Evolutionary conservation across 1,140 invertebrate species (phyloP).

Genomic region (Matsumurasca onukii): DNA sequence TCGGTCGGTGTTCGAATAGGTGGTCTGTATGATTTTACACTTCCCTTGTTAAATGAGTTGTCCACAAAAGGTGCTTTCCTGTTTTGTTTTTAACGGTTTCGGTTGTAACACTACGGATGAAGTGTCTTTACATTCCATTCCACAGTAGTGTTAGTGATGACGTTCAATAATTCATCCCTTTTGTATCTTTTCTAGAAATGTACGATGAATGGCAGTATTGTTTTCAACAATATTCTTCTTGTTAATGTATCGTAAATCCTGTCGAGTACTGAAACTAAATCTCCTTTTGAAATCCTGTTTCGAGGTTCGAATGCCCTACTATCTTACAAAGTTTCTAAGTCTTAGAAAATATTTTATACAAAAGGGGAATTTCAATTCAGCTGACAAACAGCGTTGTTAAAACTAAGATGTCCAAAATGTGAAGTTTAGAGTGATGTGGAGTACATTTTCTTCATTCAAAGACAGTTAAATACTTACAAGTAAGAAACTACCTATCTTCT

Average conservation of each 20-base stretch:
- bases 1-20: not conserved
- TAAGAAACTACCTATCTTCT: no score
- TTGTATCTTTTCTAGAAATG: conserved; percentile 18
- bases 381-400: no score
- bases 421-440: no score
- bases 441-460: no score
- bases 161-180: conserved; percentile 2
- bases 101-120: conserved; percentile 21
- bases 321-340: not conserved
- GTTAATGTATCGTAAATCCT: not conserved
- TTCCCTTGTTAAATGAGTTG: not conserved
- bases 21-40: not conserved
- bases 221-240: not conserved
- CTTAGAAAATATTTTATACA: not conserved
- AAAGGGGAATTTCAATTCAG: not conserved
- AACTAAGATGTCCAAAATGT: no score
- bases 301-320: not conserved
- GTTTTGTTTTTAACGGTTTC: not conserved
- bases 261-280: not conserved
- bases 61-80: conserved; percentile 16
- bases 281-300: no score
- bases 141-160: conserved; percentile 19
- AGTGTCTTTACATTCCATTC: conserved; percentile 23
- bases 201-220: not conserved
- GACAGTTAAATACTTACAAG: no score